phyloP scores from a whole-genome alignment of 2,888 invertebrate genomes.

The Rotaria socialis region DNA sequence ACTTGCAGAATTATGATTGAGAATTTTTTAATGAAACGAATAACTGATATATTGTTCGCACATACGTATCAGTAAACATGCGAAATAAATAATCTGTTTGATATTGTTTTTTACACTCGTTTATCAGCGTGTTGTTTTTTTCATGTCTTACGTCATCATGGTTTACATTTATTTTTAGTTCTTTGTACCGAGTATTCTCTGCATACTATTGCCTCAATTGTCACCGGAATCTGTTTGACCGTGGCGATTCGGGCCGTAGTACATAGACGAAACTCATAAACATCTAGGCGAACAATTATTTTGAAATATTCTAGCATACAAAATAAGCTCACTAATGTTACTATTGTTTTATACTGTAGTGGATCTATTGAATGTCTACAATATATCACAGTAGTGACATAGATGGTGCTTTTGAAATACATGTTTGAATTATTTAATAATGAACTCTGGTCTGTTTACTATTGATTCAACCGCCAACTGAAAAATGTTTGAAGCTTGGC shows the following conservation, averaged over 20 bases:
- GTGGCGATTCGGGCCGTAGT: neutral
- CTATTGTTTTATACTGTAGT: constrained; percentile 17
- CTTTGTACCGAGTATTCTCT: neutral
- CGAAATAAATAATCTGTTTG: neutral
- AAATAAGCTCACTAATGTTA: constrained; percentile 2
- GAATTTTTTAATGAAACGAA: neutral
- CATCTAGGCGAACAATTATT: neutral
- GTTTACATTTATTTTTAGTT: neutral
- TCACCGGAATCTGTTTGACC: neutral
- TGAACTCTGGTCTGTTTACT: neutral
- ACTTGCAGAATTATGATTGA: too few relatives aligned
- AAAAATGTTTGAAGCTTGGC: neutral
- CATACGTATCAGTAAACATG: neutral
- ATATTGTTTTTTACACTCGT: neutral
- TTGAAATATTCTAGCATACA: neutral
- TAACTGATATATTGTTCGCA: neutral
- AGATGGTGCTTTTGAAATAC: neutral
- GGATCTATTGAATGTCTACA: neutral
- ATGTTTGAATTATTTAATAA: neutral
- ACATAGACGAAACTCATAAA: neutral
- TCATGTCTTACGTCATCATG: neutral
- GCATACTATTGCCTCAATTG: constrained; percentile 32
- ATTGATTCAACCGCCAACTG: neutral
- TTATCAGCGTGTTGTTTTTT: neutral
- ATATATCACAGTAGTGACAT: neutral